Evolutionary conservation across 2,797 vertebrate species (phyloP), one percentile per base, ranked within the genome.

Genomic region (Serranus cabrilla): DNA sequence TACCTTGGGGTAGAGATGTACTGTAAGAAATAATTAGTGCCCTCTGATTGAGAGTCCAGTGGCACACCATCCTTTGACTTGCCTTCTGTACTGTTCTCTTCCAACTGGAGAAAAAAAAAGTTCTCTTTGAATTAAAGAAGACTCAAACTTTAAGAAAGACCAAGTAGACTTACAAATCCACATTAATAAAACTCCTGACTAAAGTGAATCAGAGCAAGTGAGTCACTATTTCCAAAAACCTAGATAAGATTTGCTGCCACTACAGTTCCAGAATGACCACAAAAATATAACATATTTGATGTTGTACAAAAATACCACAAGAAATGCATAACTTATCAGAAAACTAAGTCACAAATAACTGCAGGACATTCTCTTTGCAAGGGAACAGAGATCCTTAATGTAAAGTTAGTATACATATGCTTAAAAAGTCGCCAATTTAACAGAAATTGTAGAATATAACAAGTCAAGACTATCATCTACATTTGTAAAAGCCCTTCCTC

Each of bases 21-120:
- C 88, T 99, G 97, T 64, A 99, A 93, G 87, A 99, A 99, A 89
- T 99, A 99, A 91, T 99, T 99, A 65, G 98, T 99, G 27, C 95
- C 96, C 76, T 93, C 94, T 25, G 96, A 86, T 59, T 97, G 95
- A 13, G 70, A 74, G 31, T 98, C 97, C 74, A 90, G 89, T 55
- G 92, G 81, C 51, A 92, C 86, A 14, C 91, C 76, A 56, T 93
- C 96, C 86, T 96, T 97, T 67, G 88, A 84, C 12, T 97, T 95
- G 0, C 89, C 89, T 57, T 90, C 84, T 71, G 95, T 93, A 62
- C 92, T 92, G 8, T 94, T 96, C 83, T 97, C 97, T 0, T 96
- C 95, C 91, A 96, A 93, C 96, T 92, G 62, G 13, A 82, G 16
- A 55, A n/a, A 25, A 46, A 64, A 27, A 18, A 23, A 47, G 43